Evolutionary conservation across 2,797 vertebrate genomes (phyloP).

Genomic region (Lepilemur septentrionalis): DNA sequence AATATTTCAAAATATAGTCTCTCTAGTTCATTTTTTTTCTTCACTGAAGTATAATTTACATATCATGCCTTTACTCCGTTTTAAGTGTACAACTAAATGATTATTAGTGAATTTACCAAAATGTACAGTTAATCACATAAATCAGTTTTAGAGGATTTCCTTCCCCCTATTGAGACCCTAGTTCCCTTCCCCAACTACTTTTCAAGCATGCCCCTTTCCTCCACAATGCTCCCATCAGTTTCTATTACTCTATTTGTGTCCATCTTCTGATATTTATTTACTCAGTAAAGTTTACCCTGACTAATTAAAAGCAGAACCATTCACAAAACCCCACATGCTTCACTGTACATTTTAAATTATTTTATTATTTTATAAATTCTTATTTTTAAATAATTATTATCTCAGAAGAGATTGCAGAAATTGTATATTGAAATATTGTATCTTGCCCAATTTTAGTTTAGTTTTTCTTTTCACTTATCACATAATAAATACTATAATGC

Average conservation of each 20-base stretch:
- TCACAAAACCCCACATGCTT: rapidly evolving
- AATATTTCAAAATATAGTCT: not conserved
- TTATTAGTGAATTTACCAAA: no score
- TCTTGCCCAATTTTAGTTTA: not conserved
- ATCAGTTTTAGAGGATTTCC: no score
- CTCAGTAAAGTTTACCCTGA: not conserved
- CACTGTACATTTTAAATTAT: not conserved
- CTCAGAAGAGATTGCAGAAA: not conserved
- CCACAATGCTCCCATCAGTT: not conserved
- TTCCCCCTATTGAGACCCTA: no score
- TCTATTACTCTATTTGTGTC: not conserved
- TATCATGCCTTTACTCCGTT: no score
- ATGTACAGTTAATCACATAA: no score
- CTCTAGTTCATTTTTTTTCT: not conserved
- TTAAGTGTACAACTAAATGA: no score
- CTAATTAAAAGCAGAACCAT: not conserved
- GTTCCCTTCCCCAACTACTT: no score
- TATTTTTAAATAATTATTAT: not conserved
- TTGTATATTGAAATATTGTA: not conserved
- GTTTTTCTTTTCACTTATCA: not conserved
- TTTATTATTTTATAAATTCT: not conserved
- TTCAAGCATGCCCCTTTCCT: no score
- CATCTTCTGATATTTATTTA: not conserved
- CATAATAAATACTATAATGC: not conserved
- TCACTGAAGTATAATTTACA: no score